Conservation (phyloP, 2,888 invertebrate genomes). For the Spodoptera exigua region DNA sequence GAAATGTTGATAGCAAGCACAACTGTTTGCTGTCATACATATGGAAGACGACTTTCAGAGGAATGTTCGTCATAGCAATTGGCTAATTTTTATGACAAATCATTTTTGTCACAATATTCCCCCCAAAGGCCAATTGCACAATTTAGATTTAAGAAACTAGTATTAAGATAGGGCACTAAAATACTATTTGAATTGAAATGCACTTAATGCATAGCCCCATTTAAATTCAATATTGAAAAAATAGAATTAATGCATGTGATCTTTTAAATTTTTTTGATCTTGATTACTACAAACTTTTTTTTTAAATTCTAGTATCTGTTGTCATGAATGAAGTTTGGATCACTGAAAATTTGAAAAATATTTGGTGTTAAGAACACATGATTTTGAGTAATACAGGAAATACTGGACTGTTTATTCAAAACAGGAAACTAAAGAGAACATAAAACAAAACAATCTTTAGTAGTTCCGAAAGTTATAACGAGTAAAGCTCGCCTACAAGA, state of each 20-base stretch:
- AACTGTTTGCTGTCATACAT: slow-evolving; percentile 12
- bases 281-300: too few species aligned
- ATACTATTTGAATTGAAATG: slow-evolving; percentile 3
- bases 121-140: slow-evolving; percentile 38
- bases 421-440: slow-evolving; percentile 36
- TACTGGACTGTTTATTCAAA: slow-evolving; percentile 40
- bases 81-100: slow-evolving; percentile 17
- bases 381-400: slow-evolving; percentile 37
- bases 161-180: slow-evolving; percentile 44
- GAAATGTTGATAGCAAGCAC: slow-evolving; percentile 17
- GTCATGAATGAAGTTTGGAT: too few species aligned
- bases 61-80: slow-evolving; percentile 18
- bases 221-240: too few species aligned
- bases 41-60: slow-evolving; percentile 10
- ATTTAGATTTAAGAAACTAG: slow-evolving; percentile 38
- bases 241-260: too few species aligned
- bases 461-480: slow-evolving; percentile 41
- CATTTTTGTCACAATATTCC: slow-evolving; percentile 18
- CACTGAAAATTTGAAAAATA: too few species aligned
- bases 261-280: too few species aligned
- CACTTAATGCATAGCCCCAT: slow-evolving; percentile 17
- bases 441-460: slow-evolving; percentile 33
- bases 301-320: too few species aligned
- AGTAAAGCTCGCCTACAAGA: slow-evolving; percentile 41
- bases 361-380: slow-evolving; percentile 5